Evolutionary conservation across 92 coral and sea anemone species (phyloP), one percentile per base, ranked within the genome.

Genomic region (Muricea muricata): DNA sequence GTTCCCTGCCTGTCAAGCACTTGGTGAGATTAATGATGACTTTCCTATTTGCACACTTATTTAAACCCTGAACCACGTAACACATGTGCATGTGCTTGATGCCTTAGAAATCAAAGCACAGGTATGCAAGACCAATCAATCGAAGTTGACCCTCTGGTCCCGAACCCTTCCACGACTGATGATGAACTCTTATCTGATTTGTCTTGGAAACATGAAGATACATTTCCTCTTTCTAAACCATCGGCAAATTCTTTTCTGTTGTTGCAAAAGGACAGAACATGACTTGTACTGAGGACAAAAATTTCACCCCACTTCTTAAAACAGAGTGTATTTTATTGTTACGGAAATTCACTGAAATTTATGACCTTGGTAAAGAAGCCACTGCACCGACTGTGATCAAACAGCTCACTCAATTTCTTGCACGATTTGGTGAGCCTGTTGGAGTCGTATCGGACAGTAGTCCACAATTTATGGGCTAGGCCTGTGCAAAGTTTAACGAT

Each of bases 1-100:
- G 75, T 21, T 58, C 52, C 73, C 84, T 31, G 84, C 73, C 9
- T 79, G 84, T 28, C 73, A 61, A 7, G 74, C 84, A 47, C 74
- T 79, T 60, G 84, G 84, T 26, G 54, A 57, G 20, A 79, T 57
- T 37, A 73, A 79, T 60, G 50, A 79, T 1, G 50, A 61, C 7
- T 58, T 52, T 54, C 55, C 84, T 31, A 24, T 65, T 26, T 66
- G 78, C 32, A 32, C 79, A 40, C 7, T 82, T 61, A 26, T 46
- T 21, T 15, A 65, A 45, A 82, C 14, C 23, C 58, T 30, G 4
- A 39, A 24, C 42, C n/a, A 33, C 4, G 17, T 65, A 0, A 0
- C 56, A 23, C 0, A 26, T 24, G 46, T 68, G 35, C 21, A 29
- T 8, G 48, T 63, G 25, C 39, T 41, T 40, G 28, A 20, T 15